phyloP scores from a whole-genome alignment of 2,113 vertebrate genomes.

The Rhabdomys dilectus region DNA sequence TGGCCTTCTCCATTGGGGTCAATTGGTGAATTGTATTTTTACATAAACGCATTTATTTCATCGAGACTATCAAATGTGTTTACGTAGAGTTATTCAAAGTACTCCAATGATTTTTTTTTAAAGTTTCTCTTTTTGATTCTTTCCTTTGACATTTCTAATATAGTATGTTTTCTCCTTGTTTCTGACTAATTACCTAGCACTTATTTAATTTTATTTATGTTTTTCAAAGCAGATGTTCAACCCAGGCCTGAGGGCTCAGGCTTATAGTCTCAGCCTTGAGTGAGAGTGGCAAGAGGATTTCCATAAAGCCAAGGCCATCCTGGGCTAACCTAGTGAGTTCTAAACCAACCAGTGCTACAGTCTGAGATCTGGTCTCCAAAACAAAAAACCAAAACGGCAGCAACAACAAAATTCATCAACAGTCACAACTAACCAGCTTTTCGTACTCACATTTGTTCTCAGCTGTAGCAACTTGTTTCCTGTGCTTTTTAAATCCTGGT shows the following conservation, averaged over 20 bases:
- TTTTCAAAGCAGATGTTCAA: background rate
- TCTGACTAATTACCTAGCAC: background rate
- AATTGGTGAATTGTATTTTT: conserved; percentile 15
- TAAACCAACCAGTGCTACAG: background rate
- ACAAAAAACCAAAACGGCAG: background rate
- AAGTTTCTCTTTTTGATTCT: background rate
- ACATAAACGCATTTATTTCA: conserved; percentile 23
- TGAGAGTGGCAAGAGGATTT: background rate
- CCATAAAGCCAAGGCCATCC: background rate
- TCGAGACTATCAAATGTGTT: conserved; percentile 40
- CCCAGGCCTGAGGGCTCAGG: background rate
- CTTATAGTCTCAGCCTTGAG: background rate
- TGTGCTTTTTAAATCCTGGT: background rate
- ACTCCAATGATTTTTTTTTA: background rate
- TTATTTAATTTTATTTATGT: background rate
- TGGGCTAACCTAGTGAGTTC: background rate
- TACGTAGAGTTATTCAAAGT: conserved; percentile 6
- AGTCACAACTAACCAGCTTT: background rate
- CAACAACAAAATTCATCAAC: background rate
- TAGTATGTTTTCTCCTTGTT: background rate
- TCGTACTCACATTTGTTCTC: background rate
- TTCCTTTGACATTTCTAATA: conserved; percentile 43
- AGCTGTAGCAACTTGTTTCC: conserved; percentile 17
- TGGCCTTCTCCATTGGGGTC: background rate
- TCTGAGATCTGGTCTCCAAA: background rate